phyloP scores from a whole-genome alignment of 2,888 invertebrate genomes.

The Lucinisca nassula region DNA sequence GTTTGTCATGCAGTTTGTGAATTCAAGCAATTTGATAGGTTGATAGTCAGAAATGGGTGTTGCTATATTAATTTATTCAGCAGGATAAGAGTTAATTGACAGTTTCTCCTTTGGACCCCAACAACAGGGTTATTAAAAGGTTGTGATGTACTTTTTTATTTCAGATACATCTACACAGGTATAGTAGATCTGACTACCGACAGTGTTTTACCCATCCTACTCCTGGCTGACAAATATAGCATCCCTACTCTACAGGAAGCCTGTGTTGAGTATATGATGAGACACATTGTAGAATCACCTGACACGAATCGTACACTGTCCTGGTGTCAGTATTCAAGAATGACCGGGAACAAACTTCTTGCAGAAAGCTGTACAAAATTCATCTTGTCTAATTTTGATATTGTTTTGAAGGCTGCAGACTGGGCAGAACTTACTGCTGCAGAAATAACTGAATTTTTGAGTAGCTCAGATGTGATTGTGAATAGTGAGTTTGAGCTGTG shows the following conservation, averaged over 20 bases:
- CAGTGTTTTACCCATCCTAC: conserved; percentile 78
- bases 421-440: conserved; percentile 78
- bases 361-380: conserved; percentile 78
- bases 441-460: conserved; percentile 81
- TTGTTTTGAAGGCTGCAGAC: conserved; percentile 80
- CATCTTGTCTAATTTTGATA: conserved; percentile 83
- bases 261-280: conserved; percentile 82
- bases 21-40: too few species aligned
- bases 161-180: conserved; percentile 83
- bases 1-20: too few species aligned
- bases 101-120: too few species aligned
- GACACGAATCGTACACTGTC: conserved; percentile 83
- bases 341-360: conserved; percentile 79
- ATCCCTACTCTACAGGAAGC: conserved; percentile 82
- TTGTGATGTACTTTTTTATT: too few species aligned
- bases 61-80: too few species aligned
- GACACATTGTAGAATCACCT: conserved; percentile 83
- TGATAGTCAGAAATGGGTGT: too few species aligned
- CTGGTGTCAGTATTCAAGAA: conserved; percentile 84
- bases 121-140: too few species aligned
- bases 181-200: conserved; percentile 78
- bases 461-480: conserved; percentile 80
- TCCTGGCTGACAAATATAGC: conserved; percentile 82
- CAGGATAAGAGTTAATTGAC: too few species aligned
- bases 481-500: conserved; percentile 79